Percentiles rank a stretch among this genome's conserved stretches.
Conservation (phyloP, 1,140 invertebrate species). For the Triops longicaudatus region DNA sequence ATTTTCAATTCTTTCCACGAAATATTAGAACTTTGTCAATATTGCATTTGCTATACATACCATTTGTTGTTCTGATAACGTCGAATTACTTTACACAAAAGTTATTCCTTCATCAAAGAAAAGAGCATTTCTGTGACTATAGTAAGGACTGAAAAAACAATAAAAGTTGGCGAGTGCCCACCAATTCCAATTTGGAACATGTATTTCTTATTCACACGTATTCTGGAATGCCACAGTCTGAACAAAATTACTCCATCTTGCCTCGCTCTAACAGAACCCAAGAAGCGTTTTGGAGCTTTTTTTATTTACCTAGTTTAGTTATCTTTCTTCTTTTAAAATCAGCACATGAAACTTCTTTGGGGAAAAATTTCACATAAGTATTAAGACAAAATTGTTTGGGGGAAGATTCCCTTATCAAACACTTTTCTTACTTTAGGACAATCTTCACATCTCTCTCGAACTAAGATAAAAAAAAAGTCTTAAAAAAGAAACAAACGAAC, state of each 20-base stretch:
- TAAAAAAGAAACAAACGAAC: too few species aligned
- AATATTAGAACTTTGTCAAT: too few species aligned
- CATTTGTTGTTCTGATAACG: too few species aligned
- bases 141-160: too few species aligned
- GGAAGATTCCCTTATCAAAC: background rate
- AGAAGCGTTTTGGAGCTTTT: background rate
- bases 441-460: background rate
- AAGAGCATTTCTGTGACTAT: too few species aligned
- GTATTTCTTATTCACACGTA: conserved; percentile 8
- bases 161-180: background rate
- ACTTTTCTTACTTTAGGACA: background rate
- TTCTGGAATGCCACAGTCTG: conserved; percentile 14
- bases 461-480: background rate
- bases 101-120: too few species aligned
- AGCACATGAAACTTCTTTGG: background rate
- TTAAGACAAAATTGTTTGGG: background rate
- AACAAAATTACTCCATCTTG: background rate
- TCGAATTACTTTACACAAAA: too few species aligned
- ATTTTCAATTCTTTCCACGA: too few species aligned
- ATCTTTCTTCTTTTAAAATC: background rate
- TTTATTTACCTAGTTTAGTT: too few species aligned
- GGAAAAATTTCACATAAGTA: background rate
- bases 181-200: background rate
- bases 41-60: too few species aligned
- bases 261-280: conserved; percentile 5